Conservation (phyloP, 2,888 invertebrate genomes). For the Lithophane leautieri region DNA sequence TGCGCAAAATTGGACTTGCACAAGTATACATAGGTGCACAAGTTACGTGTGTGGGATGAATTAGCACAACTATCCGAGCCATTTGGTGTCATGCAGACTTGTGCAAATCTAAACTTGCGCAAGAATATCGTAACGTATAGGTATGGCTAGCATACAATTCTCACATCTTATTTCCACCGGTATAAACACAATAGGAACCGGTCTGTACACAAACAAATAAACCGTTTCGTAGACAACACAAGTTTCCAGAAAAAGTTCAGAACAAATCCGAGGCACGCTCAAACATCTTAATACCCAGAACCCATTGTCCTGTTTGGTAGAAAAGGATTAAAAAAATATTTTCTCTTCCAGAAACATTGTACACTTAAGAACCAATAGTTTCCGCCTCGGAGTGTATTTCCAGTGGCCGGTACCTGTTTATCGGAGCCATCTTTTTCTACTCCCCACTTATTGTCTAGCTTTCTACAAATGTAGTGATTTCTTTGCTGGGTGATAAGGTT, state of each 20-base stretch:
- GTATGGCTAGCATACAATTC: not conserved
- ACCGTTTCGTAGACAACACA: not conserved
- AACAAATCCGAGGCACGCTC: conserved; percentile 23
- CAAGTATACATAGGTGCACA: too few relatives aligned
- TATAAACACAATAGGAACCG: not conserved
- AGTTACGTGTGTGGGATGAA: too few relatives aligned
- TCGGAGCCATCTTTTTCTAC: conserved; percentile 66
- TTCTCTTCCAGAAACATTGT: conserved; percentile 37
- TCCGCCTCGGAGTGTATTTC: conserved; percentile 51
- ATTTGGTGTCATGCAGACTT: too few relatives aligned
- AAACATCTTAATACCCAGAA: conserved; percentile 19
- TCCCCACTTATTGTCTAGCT: conserved; percentile 65
- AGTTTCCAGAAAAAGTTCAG: conserved; percentile 13
- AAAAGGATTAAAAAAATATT: conserved; percentile 56
- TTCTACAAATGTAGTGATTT: conserved; percentile 68
- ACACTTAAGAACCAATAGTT: conserved; percentile 60
- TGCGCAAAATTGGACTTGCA: too few relatives aligned
- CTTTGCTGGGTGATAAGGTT: conserved; percentile 55
- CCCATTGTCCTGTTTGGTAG: conserved; percentile 31
- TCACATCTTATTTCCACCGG: not conserved
- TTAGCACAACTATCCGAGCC: too few relatives aligned
- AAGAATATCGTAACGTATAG: too few relatives aligned
- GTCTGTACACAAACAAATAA: conserved; percentile 14
- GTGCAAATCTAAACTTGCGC: too few relatives aligned
- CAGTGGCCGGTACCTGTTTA: conserved; percentile 63